These are phyloP conservation scores for Morelia viridis DNA, from an alignment of 2,797 vertebrate species.

Conservation along the genomic window DNA sequence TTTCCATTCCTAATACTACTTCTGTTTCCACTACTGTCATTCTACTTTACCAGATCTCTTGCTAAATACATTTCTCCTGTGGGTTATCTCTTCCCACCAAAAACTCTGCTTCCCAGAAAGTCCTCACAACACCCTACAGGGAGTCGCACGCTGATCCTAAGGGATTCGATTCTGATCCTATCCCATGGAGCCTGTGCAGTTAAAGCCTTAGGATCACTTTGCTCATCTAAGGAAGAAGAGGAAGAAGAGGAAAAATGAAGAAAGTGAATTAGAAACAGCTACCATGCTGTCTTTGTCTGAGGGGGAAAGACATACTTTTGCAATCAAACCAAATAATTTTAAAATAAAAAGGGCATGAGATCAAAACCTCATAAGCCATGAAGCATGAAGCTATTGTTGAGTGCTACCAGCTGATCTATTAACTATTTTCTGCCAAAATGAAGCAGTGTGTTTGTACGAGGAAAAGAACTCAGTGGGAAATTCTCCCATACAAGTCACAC, in stretches of 20 bases:
- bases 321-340: constrained; percentile 40
- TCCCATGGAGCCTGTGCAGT: background rate
- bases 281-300: background rate
- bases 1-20: background rate
- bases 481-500: background rate
- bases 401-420: constrained; percentile 72
- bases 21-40: background rate
- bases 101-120: background rate
- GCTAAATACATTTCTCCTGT: background rate
- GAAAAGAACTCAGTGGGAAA: background rate
- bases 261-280: background rate
- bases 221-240: background rate
- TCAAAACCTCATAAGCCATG: constrained; percentile 51
- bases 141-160: background rate
- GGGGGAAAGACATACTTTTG: constrained; percentile 3
- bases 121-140: background rate
- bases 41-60: background rate
- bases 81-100: background rate
- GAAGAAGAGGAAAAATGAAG: background rate
- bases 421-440: constrained; percentile 71
- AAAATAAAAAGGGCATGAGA: constrained; percentile 28
- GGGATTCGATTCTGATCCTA: background rate
- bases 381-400: constrained; percentile 62
- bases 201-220: background rate
- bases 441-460: background rate